Evolutionary conservation across 2,888 invertebrate genomes (phyloP), one percentile per base, ranked within the genome.

Genomic region (Cosmopolites sordidus): DNA sequence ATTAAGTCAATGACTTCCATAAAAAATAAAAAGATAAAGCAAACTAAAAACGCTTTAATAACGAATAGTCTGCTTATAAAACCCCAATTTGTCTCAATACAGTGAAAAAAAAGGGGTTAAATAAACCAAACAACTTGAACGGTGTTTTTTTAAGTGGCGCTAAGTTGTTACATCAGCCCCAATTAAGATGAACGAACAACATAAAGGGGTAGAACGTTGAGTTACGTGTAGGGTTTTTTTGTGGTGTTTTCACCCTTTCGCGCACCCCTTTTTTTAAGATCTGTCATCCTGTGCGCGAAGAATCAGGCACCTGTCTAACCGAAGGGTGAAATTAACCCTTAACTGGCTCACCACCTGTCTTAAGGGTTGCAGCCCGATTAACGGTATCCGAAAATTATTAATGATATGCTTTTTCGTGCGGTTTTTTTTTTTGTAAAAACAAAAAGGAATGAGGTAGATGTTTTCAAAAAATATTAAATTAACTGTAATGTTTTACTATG

Each of bases 301-400:
- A 64, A 63, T 65, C 47, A 56, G 58, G 55, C 67, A 69, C 69
- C 69, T 69, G 69, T 63, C 60, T 43, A 43, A 49, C 52, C 57
- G 59, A 67, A 66, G 65, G 65, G 66, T 64, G 58, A 51, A 66
- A 67, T 66, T 68, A 67, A 67, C 67, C 67, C 68, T 68, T 67
- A 66, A 67, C 63, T 59, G 58, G 60, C 62, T 62, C 58, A 66
- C 69, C 67, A 65, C 54, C 66, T 67, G 67, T 64, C 64, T 59
- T 50, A 46, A 54, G 50, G 54, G 54, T 50, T 54, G 54, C 48
- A 54, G 43, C 50, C 54, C 47, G 45, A 56, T 56, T 58, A 54
- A 60, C 58, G 55, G 55, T 58, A 53, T 54, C 37, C 30, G 18
- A 29, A 51, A 53, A 58, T 54, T 48, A 51, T 48, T 54, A 50